A percentile compares a stretch with the other conserved stretches of the same genome.
Evolutionary conservation across 2,888 invertebrate species (phyloP).

Genomic region (Drosophila paramelanica): DNA sequence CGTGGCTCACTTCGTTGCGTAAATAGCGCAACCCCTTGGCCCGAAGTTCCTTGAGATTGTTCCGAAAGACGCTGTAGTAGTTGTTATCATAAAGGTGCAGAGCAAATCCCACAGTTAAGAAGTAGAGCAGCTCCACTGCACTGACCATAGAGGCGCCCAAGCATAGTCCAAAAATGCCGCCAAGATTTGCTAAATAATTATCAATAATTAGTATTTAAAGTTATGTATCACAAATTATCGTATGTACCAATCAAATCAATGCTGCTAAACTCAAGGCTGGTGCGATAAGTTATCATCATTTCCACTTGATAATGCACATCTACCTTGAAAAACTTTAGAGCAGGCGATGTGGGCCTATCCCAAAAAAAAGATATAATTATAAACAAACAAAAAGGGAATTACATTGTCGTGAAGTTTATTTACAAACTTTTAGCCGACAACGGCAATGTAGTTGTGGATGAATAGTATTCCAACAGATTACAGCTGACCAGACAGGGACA

Average conservation of each 20-base stretch:
- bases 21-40: conserved; percentile 39
- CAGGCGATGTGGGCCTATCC: conserved; percentile 41
- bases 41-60: conserved; percentile 36
- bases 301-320: conserved; percentile 85
- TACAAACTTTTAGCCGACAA: conserved; percentile 46
- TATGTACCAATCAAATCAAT: conserved; percentile 85
- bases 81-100: conserved; percentile 77
- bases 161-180: conserved; percentile 86
- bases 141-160: conserved; percentile 85
- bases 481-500: conserved; percentile 83
- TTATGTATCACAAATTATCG: no score
- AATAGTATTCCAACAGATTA: conserved; percentile 77
- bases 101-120: conserved; percentile 78
- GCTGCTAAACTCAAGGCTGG: conserved; percentile 84
- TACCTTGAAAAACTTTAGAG: conserved; percentile 69
- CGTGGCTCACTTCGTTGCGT: conserved; percentile 42
- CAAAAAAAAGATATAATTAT: neutral
- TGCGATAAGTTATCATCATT: conserved; percentile 84
- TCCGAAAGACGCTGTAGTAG: conserved; percentile 52
- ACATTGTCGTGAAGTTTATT: neutral
- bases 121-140: conserved; percentile 85
- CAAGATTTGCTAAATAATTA: conserved; percentile 83
- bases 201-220: neutral
- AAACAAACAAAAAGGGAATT: neutral
- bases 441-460: conserved; percentile 69